Percentiles rank a stretch among this genome's conserved stretches.
Evolutionary conservation across 2,888 invertebrate species (phyloP).

Genomic region (Choristoneura rosaceana): DNA sequence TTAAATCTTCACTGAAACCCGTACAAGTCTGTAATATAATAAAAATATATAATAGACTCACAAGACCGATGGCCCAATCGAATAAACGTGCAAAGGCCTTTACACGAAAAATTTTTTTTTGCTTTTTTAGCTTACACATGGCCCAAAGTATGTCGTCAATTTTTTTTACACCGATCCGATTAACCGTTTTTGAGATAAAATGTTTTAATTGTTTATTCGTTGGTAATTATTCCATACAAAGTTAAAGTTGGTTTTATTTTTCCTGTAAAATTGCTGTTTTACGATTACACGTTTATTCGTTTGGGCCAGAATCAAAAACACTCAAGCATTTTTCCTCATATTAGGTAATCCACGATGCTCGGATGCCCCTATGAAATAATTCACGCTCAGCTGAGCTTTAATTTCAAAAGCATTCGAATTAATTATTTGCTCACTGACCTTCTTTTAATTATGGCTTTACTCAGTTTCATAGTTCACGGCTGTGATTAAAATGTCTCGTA

Average conservation of each 20-base stretch:
- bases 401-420: constrained; percentile 80
- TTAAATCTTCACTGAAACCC: background rate
- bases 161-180: too few relatives aligned
- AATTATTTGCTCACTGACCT: constrained; percentile 82
- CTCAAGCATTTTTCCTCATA: constrained; percentile 51
- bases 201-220: too few relatives aligned
- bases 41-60: constrained; percentile 7
- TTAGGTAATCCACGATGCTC: constrained; percentile 68
- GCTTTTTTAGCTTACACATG: too few relatives aligned
- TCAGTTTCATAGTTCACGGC: constrained; percentile 83
- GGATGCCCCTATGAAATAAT: constrained; percentile 80
- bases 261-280: too few relatives aligned
- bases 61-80: too few relatives aligned
- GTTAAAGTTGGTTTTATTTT: too few relatives aligned
- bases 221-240: too few relatives aligned
- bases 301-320: constrained; percentile 39
- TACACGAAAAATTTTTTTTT: too few relatives aligned
- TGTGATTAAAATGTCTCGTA: constrained; percentile 80
- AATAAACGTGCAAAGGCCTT: too few relatives aligned
- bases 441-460: constrained; percentile 77
- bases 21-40: background rate
- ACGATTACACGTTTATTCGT: too few relatives aligned
- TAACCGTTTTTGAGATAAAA: too few relatives aligned
- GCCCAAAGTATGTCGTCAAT: too few relatives aligned
- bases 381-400: constrained; percentile 78